phyloP scores from a whole-genome alignment of 2,888 invertebrate genomes.

The Drosophila formosana region DNA sequence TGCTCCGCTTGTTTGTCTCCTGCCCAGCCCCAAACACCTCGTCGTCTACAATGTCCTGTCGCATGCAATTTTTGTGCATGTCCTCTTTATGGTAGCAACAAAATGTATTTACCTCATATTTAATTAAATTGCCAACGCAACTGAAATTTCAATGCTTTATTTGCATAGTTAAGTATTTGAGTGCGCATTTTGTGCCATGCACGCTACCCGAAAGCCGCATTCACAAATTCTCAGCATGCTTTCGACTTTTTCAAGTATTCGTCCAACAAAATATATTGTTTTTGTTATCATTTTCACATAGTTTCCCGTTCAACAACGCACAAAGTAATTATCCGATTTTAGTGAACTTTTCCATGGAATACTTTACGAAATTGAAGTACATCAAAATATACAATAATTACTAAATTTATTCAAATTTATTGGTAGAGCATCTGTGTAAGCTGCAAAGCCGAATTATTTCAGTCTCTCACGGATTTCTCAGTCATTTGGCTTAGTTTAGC shows the following conservation, averaged over 20 bases:
- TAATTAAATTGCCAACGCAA: slow-evolving; percentile 75
- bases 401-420: neutral
- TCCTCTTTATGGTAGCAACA: slow-evolving; percentile 54
- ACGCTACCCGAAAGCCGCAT: slow-evolving; percentile 33
- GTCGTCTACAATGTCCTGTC: slow-evolving; percentile 14
- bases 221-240: slow-evolving; percentile 1
- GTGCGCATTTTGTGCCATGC: slow-evolving; percentile 32
- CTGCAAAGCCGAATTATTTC: neutral
- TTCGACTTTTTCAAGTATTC: neutral
- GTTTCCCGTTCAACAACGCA: neutral
- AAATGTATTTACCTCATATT: slow-evolving; percentile 75
- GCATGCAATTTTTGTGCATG: slow-evolving; percentile 75
- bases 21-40: neutral
- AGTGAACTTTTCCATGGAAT: neutral
- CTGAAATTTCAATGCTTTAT: slow-evolving; percentile 70
- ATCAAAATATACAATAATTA: no score
- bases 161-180: slow-evolving; percentile 62
- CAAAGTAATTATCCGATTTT: neutral
- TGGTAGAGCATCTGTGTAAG: neutral
- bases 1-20: slow-evolving; percentile 55
- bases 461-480: neutral
- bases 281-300: neutral
- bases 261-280: neutral
- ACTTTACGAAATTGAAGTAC: no score
- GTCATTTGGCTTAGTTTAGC: neutral